Evolutionary conservation across 2,113 vertebrate species (phyloP).

Genomic region (Ciconia boyciana): DNA sequence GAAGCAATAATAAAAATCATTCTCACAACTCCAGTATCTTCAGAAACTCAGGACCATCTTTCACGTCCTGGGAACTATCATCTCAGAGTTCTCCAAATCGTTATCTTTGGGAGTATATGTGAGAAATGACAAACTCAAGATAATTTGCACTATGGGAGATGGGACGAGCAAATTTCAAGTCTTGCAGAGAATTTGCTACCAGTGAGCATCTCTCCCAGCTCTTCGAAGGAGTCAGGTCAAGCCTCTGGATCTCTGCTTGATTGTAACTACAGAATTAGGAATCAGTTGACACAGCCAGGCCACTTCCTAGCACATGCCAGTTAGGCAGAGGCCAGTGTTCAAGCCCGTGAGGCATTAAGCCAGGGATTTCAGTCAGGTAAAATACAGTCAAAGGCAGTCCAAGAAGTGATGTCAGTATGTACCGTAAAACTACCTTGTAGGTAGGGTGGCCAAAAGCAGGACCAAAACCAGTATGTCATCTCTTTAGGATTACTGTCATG

Average conservation of each 20-base stretch:
- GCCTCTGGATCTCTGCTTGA: background rate
- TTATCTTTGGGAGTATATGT: background rate
- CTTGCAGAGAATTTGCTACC: background rate
- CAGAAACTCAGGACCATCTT: background rate
- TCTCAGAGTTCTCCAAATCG: background rate
- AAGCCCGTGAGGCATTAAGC: background rate
- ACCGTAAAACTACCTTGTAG: background rate
- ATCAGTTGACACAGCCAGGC: background rate
- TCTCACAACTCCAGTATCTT: background rate
- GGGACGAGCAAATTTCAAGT: background rate
- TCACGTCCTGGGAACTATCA: background rate
- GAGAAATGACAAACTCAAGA: background rate
- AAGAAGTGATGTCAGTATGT: background rate
- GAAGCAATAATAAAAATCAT: background rate
- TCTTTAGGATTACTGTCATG: background rate
- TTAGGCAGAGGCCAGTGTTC: background rate
- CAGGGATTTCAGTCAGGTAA: background rate
- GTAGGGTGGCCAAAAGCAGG: background rate
- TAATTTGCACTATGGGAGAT: background rate
- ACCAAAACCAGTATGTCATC: background rate
- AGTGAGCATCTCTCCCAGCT: background rate
- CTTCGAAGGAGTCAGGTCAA: background rate
- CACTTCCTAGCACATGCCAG: background rate
- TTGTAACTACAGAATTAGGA: background rate
- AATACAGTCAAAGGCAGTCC: background rate